Evolutionary conservation across 2,888 invertebrate species (phyloP), one percentile per base, ranked within the genome.

Genomic region (Zaprionus obscuricornis): DNA sequence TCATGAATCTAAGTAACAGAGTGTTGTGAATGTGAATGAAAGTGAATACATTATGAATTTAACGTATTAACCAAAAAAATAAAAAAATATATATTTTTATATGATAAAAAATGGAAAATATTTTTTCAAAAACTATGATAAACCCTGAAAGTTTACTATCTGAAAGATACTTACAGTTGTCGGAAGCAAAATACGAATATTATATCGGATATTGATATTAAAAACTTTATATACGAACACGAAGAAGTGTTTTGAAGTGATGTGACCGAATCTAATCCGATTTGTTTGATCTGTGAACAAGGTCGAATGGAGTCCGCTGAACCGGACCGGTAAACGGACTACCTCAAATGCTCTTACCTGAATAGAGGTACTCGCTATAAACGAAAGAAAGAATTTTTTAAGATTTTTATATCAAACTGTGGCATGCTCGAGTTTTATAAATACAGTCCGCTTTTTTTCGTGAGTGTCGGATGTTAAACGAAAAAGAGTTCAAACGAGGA

Each of bases 201-300:
- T 13, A 17, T 16, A 26, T 10, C 7, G 16, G 16, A 27, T 27
- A 40, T 42, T 42, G 11, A 10, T 27, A 40, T 42, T 42, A 17
- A 10, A 17, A 29, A 17, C 18, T n/a, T 7, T 27, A 40, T n/a
- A 42, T n/a, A 13, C 29, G 29, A 50, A 37, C 29, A 43, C 39
- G 27, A 27, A n/a, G n/a, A n/a, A 54, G 43, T 47, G 42, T 34
- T 58, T 34, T 20, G 6, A 49, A 50, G 52, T 47, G 42, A 65
- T 66, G 67, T 66, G 67, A 58, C 40, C 67, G 65, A 42, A 14
- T 43, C 52, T 31, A 43, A 73, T 68, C 64, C 59, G 62, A 66
- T 43, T 47, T 55, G 47, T 57, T 64, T 70, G 46, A 83, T 72
- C 63, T 72, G 57, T 36, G 59, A 57, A 50, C 81, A 75, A 79